A percentile compares a stretch with the other conserved stretches of the same genome.
These are phyloP conservation scores for Calyptomena viridis DNA, from an alignment of 2,113 vertebrate species.

Conservation along the genomic window DNA sequence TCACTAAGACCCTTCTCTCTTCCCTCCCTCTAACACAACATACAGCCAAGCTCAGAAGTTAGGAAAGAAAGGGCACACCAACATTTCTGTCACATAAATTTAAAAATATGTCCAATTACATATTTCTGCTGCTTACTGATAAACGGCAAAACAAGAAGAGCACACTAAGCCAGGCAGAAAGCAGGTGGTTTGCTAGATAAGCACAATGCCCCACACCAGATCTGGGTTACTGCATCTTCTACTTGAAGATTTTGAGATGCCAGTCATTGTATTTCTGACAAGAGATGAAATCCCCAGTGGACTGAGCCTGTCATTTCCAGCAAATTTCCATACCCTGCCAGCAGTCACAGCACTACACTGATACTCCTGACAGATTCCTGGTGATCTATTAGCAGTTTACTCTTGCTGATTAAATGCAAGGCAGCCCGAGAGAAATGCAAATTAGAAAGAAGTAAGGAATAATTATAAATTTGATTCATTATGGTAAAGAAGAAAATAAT, in stretches of 20 bases:
- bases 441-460: neutral
- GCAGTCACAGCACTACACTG: neutral
- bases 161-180: conserved; percentile 56
- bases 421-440: neutral
- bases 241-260: conserved; percentile 40
- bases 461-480: neutral
- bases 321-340: neutral
- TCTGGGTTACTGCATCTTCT: conserved; percentile 24
- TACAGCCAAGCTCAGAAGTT: neutral
- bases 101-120: neutral
- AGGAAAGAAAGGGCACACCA: neutral
- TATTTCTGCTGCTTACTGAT: conserved; percentile 62
- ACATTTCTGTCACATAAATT: neutral
- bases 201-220: conserved; percentile 24
- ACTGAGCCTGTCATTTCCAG: neutral
- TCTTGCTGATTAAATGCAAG: neutral
- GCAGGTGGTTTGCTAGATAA: conserved; percentile 69
- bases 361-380: neutral
- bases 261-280: conserved; percentile 32
- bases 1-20: neutral
- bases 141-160: conserved; percentile 25
- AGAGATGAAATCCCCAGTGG: neutral
- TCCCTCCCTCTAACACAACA: neutral
- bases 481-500: neutral
- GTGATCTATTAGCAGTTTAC: neutral